These are phyloP conservation scores for Lagria hirta DNA, from an alignment of 2,888 invertebrate species.

Conservation along the genomic window DNA sequence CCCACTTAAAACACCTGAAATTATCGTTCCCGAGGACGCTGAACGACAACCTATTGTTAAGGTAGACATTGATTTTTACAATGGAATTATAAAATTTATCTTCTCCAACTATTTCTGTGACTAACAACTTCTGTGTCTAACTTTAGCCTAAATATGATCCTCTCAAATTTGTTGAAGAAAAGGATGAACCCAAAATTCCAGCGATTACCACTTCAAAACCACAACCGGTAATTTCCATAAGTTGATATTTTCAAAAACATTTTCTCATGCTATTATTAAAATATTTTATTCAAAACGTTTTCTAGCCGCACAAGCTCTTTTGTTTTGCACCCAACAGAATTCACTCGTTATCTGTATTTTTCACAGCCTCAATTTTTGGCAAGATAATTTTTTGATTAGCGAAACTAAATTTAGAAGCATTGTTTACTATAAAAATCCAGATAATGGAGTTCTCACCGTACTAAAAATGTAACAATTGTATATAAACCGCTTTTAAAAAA, in stretches of 20 bases:
- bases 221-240: slow-evolving; percentile 21
- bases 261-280: slow-evolving; percentile 18
- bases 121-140: slow-evolving; percentile 18
- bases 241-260: slow-evolving; percentile 8
- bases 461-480: too few relatives aligned
- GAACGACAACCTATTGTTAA: slow-evolving; percentile 22
- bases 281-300: slow-evolving; percentile 15
- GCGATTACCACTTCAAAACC: slow-evolving; percentile 29
- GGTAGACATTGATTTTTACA: slow-evolving; percentile 22
- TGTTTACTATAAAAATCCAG: too few relatives aligned
- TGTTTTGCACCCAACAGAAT: too few relatives aligned
- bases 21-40: slow-evolving; percentile 36
- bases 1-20: slow-evolving; percentile 39
- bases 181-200: slow-evolving; percentile 21
- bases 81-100: slow-evolving; percentile 1
- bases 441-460: too few relatives aligned
- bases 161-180: slow-evolving; percentile 25
- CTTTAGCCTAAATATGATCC: slow-evolving; percentile 26
- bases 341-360: too few relatives aligned
- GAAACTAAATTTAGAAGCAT: too few relatives aligned
- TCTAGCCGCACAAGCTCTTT: too few relatives aligned
- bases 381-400: too few relatives aligned
- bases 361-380: too few relatives aligned
- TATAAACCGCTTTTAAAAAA: too few relatives aligned
- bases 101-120: slow-evolving; percentile 7